Base-by-base conservation (phyloP, 2,888 invertebrate species). In the Callinectes sapidus region DNA sequence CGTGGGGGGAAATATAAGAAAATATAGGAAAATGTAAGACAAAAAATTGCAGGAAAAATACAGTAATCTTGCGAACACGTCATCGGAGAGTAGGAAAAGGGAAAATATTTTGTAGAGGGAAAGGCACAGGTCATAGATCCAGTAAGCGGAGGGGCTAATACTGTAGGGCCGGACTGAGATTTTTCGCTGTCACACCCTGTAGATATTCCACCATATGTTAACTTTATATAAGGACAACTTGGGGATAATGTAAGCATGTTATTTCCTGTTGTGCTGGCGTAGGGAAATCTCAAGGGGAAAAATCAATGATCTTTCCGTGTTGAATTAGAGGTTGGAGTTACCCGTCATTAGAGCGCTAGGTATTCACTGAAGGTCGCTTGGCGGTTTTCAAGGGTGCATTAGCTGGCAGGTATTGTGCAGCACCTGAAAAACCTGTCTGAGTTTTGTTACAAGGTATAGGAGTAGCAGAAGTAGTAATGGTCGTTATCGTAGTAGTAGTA, bases 31-130 rank as follows among this genome's bases (percentile, higher is more conserved):
- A 48, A 3, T 42, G 42, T 6, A 42, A 6, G 42, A 42, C 2
- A 42, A 42, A 8, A 48, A 10, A 48, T 48, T 81, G 81, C 35
- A 81, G 81, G 16, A 10, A 71, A 71, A 61, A 61, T 61, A 23
- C 23, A n/a, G 28, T 71, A 71, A 61, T 71, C 71, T 28, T 28
- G 71, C 71, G 10, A 28, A 28, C 23, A n/a, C 71, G 71, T 71
- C 71, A 71, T 61, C 71, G 28, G 6, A 71, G 61, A 48, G 71
- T 35, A 81, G 35, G 35, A 81, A 81, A 81, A 35, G 16, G 13
- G 81, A 81, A 61, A 81, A 81, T 81, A 81, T 81, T 81, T 81
- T 35, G 81, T 81, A n/a, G 23, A 32, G 81, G 35, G 71, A 28
- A 28, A n/a, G 71, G 28, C 8, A 71, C 71, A n/a, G 35, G 3